Conservation (phyloP, 1,140 invertebrate genomes). For the Hylyphantes graminicola region DNA sequence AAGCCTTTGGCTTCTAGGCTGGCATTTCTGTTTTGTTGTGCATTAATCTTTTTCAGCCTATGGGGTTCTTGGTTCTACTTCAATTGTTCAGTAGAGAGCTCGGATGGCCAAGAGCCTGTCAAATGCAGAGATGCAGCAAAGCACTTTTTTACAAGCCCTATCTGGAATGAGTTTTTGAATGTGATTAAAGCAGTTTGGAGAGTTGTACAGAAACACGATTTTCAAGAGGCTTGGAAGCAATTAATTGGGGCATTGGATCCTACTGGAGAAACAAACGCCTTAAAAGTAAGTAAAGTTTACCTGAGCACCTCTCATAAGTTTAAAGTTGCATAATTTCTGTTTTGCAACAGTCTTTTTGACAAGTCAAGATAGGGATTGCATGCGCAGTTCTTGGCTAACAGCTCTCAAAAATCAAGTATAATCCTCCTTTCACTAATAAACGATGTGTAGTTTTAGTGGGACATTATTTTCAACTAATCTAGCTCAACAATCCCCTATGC, state of each 20-base stretch:
- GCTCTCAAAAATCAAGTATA: too few species aligned
- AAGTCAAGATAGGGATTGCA: too few species aligned
- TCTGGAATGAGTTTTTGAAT: conserved; percentile 79
- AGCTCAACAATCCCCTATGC: too few species aligned
- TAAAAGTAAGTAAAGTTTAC: conserved; percentile 73
- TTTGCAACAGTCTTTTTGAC: too few species aligned
- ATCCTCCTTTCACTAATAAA: too few species aligned
- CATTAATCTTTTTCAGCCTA: conserved; percentile 77
- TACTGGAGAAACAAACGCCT: conserved; percentile 88
- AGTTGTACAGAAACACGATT: conserved; percentile 83
- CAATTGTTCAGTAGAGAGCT: conserved; percentile 86
- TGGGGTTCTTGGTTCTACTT: conserved; percentile 87
- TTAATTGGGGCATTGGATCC: conserved; percentile 86
- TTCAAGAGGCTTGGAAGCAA: conserved; percentile 83
- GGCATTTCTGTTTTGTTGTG: conserved; percentile 72
- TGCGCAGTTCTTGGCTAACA: too few species aligned
- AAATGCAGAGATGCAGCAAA: conserved; percentile 82
- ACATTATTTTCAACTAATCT: too few species aligned
- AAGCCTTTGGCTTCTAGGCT: conserved; percentile 68
- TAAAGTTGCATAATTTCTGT: too few species aligned
- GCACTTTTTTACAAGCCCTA: conserved; percentile 90
- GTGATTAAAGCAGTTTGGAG: conserved; percentile 80
- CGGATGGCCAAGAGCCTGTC: conserved; percentile 83
- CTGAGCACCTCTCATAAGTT: too few species aligned
- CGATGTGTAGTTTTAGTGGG: too few species aligned